Percentiles rank a stretch among this genome's conserved stretches.
Conservation (phyloP, 2,797 vertebrate species). For the Ambastaia sidthimunki region DNA sequence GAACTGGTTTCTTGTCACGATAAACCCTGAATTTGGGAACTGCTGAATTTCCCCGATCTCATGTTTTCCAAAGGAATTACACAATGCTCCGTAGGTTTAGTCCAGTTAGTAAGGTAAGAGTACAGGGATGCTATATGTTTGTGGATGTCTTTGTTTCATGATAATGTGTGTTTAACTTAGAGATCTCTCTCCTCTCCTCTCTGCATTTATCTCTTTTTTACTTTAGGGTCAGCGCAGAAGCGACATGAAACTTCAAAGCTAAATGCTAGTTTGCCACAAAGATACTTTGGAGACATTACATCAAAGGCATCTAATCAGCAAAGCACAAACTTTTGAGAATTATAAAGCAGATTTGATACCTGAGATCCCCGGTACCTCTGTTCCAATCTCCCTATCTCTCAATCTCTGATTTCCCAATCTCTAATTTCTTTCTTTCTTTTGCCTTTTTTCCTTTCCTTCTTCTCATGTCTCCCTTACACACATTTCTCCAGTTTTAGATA, state of each 20-base stretch:
- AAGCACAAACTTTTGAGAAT: conserved; percentile 57
- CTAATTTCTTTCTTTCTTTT: not conserved
- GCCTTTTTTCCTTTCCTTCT: not conserved
- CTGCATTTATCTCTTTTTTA: conserved; percentile 34
- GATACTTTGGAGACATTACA: conserved; percentile 44
- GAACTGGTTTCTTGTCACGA: conserved; percentile 46
- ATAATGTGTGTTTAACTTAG: not conserved
- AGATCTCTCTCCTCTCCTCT: conserved; percentile 8
- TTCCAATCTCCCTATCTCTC: not conserved
- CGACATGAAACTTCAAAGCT: conserved; percentile 51
- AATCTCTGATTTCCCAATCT: too few relatives aligned
- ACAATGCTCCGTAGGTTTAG: conserved; percentile 61
- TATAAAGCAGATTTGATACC: conserved; percentile 35
- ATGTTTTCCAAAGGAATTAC: conserved; percentile 77
- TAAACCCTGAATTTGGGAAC: conserved; percentile 58
- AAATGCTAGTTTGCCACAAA: conserved; percentile 42
- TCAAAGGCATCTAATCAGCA: conserved; percentile 53
- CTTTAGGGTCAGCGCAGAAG: conserved; percentile 43
- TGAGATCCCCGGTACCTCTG: not conserved
- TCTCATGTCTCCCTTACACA: not conserved
- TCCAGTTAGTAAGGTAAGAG: conserved; percentile 69
- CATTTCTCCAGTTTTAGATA: conserved; percentile 13
- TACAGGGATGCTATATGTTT: conserved; percentile 37
- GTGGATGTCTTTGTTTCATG: conserved; percentile 1
- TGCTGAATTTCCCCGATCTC: conserved; percentile 59